These are phyloP conservation scores for Cyprinodon diabolis DNA, from an alignment of 2,797 vertebrate species.

Conservation along the genomic window DNA sequence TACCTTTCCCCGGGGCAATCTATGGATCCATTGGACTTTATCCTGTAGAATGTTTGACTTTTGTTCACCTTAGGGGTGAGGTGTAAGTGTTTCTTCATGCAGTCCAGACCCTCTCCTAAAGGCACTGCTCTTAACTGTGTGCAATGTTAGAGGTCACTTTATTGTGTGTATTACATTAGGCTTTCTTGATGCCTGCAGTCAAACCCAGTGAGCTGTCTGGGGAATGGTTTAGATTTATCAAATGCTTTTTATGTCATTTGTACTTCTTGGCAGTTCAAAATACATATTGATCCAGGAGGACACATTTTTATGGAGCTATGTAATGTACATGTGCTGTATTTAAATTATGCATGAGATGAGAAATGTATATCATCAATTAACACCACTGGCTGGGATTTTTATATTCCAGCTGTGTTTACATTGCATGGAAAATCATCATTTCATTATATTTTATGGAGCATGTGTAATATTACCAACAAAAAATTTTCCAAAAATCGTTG, in stretches of 20 bases:
- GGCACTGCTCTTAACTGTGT: conserved; percentile 57
- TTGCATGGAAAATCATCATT: background rate
- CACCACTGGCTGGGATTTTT: background rate
- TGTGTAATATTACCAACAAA: conserved; percentile 12
- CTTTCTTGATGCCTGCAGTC: conserved; percentile 55
- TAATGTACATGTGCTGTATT: background rate
- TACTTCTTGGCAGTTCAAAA: conserved; percentile 45
- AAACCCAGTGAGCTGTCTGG: conserved; percentile 47
- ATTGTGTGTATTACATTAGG: conserved; percentile 53
- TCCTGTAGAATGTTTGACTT: conserved; percentile 67
- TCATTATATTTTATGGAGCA: background rate
- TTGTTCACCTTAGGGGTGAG: conserved; percentile 60
- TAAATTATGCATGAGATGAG: background rate
- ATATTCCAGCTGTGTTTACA: background rate
- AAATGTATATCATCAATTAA: background rate
- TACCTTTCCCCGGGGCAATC: conserved; percentile 77
- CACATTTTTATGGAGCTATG: conserved; percentile 13
- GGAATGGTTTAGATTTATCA: conserved; percentile 47
- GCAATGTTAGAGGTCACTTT: conserved; percentile 65
- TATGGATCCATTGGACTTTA: conserved; percentile 80
- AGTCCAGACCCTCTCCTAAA: conserved; percentile 49
- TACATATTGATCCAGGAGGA: conserved; percentile 31
- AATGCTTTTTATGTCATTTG: conserved; percentile 52
- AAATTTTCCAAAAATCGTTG: conserved; percentile 23
- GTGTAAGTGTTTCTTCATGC: conserved; percentile 57